Evolutionary conservation across 2,888 invertebrate species (phyloP), one percentile per base, ranked within the genome.

Genomic region (Eurois occulta): DNA sequence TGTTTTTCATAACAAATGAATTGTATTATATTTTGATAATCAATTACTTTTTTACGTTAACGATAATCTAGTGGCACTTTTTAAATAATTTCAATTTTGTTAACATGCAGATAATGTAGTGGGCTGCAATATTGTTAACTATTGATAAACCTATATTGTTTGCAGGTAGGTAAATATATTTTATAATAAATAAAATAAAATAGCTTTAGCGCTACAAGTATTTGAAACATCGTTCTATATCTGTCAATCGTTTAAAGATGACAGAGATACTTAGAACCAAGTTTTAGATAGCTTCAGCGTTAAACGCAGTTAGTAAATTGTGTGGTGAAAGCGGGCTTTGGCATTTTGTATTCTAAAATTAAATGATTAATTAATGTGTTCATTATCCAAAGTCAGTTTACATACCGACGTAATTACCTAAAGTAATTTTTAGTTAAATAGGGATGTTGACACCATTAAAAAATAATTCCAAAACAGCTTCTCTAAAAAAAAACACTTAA

Each of bases 351-450:
- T 24, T 24, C 35, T 13, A 28, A 52, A 72, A 41, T 73, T 10
- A 41, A 41, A 10, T 13, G 24, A 52, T n/a, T n/a, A n/a, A n/a
- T n/a, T n/a, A 72, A 41, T 73, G 10, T 28, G 1, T 24, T 41
- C 18, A 28, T 16, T 5, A 43, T 48, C 3, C 13, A 73, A 71
- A 84, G 32, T 74, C 21, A 80, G 60, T 80, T 84, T 72, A 74
- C 64, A 75, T 72, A 66, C 41, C 0, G 13, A 43, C 35, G 35
- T 77, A 69, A 52, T 78, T 60, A 18, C 38, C 41, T 81, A 32
- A 35, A 78, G 48, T 79, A 76, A n/a, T 4, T 67, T 70, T 83
- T 55, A 58, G 18, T 84, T 66, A 66, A 84, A 79, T n/a, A n/a
- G n/a, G n/a, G n/a, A n/a, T n/a, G n/a, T n/a, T n/a, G n/a, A n/a